phyloP scores from a whole-genome alignment of 1,140 invertebrate species.

The Drosophila tsacasi region DNA sequence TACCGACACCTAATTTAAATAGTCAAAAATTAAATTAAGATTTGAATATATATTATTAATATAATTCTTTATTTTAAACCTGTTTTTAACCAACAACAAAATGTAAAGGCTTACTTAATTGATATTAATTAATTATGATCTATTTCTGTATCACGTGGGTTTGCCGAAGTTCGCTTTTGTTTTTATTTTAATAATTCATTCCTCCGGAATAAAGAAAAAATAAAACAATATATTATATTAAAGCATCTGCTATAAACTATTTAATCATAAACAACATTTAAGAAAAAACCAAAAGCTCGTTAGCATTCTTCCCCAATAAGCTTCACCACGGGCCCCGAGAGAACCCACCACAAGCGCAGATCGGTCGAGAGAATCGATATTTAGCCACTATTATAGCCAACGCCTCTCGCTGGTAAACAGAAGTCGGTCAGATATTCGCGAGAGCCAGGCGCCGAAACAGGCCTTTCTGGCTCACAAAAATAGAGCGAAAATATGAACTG shows the following conservation, averaged over 20 bases:
- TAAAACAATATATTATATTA: too few species aligned
- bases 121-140: too few species aligned
- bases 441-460: constrained; percentile 24
- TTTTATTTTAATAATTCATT: too few species aligned
- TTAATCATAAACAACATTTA: not conserved
- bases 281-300: constrained; percentile 1
- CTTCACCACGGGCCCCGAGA: constrained; percentile 13
- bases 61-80: too few species aligned
- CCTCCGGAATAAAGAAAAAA: too few species aligned
- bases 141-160: too few species aligned
- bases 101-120: too few species aligned
- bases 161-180: too few species aligned
- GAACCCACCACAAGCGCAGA: constrained; percentile 21
- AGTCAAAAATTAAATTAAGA: too few species aligned
- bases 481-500: constrained; percentile 17
- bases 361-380: constrained; percentile 16
- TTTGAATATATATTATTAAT: too few species aligned
- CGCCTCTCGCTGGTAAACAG: constrained; percentile 69
- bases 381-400: not conserved
- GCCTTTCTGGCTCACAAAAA: constrained; percentile 26
- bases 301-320: not conserved
- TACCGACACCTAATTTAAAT: too few species aligned
- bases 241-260: not conserved
- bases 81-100: too few species aligned
- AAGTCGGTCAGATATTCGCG: constrained; percentile 25